A percentile compares a stretch with the other conserved stretches of the same genome.
Evolutionary conservation across 2,888 invertebrate genomes (phyloP).

Genomic region (Hemaris fuciformis): DNA sequence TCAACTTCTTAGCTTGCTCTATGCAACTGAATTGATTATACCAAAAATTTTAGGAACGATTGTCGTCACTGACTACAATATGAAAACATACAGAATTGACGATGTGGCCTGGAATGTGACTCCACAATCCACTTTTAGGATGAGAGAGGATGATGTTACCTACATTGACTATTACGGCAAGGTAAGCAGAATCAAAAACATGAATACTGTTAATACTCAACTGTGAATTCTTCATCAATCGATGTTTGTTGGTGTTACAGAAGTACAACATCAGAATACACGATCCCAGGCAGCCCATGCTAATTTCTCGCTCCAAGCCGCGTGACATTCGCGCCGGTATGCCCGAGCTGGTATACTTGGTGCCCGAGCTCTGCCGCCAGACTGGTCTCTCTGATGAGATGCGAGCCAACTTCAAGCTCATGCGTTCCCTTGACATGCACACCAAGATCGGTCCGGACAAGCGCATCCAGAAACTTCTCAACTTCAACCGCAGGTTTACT

Average conservation of each 20-base stretch:
- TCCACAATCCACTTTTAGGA: conserved; percentile 83
- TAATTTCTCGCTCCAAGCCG: conserved; percentile 86
- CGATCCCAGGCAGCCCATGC: conserved; percentile 87
- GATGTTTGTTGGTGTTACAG: too few relatives aligned
- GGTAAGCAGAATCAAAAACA: too few relatives aligned
- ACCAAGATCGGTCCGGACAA: conserved; percentile 87
- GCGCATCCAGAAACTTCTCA: conserved; percentile 84
- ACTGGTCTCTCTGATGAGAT: conserved; percentile 90
- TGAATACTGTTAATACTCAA: too few relatives aligned
- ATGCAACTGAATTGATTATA: too few relatives aligned
- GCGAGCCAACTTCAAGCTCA: conserved; percentile 82
- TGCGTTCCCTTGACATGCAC: conserved; percentile 86
- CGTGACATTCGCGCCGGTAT: conserved; percentile 88
- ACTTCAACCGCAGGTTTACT: conserved; percentile 84
- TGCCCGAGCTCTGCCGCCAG: conserved; percentile 92
- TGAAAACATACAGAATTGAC: conserved; percentile 86
- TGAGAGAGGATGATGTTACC: conserved; percentile 77
- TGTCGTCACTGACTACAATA: conserved; percentile 90
- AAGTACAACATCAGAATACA: conserved; percentile 85
- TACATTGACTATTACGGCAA: conserved; percentile 85
- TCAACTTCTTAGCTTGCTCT: background rate
- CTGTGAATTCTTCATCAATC: too few relatives aligned
- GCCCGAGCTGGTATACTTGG: conserved; percentile 85
- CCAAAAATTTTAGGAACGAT: conserved; percentile 69
- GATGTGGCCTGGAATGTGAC: conserved; percentile 85